phyloP scores from a whole-genome alignment of 2,797 vertebrate species.

The Corythornis leucogaster region DNA sequence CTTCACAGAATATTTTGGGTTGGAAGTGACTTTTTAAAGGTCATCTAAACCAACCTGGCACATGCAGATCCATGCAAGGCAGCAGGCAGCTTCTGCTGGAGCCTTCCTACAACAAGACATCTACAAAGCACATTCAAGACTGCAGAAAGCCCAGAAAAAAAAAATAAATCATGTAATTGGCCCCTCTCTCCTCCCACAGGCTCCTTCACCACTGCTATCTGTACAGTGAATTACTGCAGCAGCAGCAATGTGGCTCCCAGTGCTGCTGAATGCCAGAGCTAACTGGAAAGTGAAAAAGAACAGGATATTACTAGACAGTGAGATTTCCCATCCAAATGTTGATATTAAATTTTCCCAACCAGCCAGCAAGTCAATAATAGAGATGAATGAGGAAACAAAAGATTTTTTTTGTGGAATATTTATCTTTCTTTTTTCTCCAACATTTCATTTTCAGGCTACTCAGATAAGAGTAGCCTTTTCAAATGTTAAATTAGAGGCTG shows the following conservation, averaged over 20 bases:
- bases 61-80: neutral
- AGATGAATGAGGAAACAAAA: neutral
- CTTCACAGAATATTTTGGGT: neutral
- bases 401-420: neutral
- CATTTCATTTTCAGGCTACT: neutral
- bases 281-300: neutral
- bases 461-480: neutral
- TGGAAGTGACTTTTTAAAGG: neutral
- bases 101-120: neutral
- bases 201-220: fast-evolving
- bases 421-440: too few relatives aligned
- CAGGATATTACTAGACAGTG: neutral
- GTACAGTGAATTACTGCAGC: neutral
- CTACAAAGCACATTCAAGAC: neutral
- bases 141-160: neutral
- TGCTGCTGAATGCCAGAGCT: neutral
- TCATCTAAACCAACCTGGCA: neutral
- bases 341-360: neutral
- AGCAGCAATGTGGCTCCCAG: neutral
- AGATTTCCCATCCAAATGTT: neutral
- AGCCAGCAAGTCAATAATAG: neutral
- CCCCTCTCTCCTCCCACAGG: too few relatives aligned
- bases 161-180: neutral
- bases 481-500: neutral
- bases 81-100: neutral